Conservation (phyloP, 1,140 invertebrate species). For the Neocloeon triangulifer region DNA sequence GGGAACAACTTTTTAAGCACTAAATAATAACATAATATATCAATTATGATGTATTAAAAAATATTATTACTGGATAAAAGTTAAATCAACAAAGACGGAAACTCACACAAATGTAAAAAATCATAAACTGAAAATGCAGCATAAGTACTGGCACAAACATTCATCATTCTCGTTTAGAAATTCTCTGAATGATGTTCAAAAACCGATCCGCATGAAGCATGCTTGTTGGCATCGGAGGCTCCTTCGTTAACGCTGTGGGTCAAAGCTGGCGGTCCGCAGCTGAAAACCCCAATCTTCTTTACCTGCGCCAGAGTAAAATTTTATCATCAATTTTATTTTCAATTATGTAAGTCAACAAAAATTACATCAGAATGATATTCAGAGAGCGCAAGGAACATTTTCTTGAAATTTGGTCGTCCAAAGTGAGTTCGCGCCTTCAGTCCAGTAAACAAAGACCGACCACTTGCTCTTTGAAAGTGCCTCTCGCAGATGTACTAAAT, state of each 20-base stretch:
- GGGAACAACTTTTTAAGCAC: too few relatives aligned
- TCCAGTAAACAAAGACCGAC: slow-evolving; percentile 30
- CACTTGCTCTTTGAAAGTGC: slow-evolving; percentile 27
- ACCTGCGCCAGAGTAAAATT: slow-evolving; percentile 11
- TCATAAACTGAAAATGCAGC: too few relatives aligned
- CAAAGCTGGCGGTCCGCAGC: slow-evolving; percentile 25
- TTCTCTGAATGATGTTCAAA: slow-evolving; percentile 28
- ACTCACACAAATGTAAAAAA: too few relatives aligned
- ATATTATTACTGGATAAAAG: too few relatives aligned
- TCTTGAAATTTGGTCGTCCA: slow-evolving; percentile 24
- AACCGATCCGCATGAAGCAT: slow-evolving; percentile 13
- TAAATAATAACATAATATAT: too few relatives aligned
- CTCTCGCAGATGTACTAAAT: slow-evolving; percentile 31
- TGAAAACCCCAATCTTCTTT: slow-evolving; percentile 26
- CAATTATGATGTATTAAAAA: too few relatives aligned
- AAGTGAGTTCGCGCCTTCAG: slow-evolving; percentile 30
- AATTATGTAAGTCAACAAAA: background rate
- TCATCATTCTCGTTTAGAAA: slow-evolving; percentile 16
- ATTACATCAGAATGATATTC: slow-evolving; percentile 21
- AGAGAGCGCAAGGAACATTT: slow-evolving; percentile 23
- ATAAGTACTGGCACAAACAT: too few relatives aligned
- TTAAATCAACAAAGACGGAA: too few relatives aligned
- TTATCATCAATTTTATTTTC: too few relatives aligned
- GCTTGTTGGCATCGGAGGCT: slow-evolving; percentile 19
- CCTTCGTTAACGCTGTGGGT: slow-evolving; percentile 20